phyloP scores from a whole-genome alignment of 2,888 invertebrate species.

The Synanthedon tipuliformis region DNA sequence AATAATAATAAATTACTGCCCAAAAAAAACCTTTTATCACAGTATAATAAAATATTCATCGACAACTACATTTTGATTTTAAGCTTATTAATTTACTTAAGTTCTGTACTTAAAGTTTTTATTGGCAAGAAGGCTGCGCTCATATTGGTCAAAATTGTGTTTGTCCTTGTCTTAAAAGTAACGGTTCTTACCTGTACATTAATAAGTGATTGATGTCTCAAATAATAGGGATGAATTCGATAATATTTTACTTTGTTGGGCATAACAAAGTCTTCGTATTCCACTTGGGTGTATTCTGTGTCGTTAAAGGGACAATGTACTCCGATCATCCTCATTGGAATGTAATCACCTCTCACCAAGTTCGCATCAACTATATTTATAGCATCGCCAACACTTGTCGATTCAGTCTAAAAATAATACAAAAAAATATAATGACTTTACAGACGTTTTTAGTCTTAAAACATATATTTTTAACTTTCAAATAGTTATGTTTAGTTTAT shows the following conservation, averaged over 20 bases:
- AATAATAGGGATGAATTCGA: constrained; percentile 59
- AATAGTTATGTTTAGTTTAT: too few species aligned
- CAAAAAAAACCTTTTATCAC: too few species aligned
- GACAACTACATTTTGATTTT: too few species aligned
- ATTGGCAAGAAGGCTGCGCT: too few species aligned
- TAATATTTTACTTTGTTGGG: constrained; percentile 63
- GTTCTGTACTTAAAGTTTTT: too few species aligned
- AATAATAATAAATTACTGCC: too few species aligned
- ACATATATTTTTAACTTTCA: too few species aligned
- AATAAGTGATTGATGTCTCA: constrained; percentile 36
- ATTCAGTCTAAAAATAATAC: constrained; percentile 30
- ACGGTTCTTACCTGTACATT: constrained; percentile 32
- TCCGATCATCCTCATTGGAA: constrained; percentile 50
- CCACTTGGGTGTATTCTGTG: constrained; percentile 38
- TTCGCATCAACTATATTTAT: constrained; percentile 35
- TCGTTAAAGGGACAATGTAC: constrained; percentile 46
- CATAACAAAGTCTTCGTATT: constrained; percentile 72
- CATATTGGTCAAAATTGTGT: too few species aligned
- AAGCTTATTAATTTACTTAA: too few species aligned
- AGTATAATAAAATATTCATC: too few species aligned
- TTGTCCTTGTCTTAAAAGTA: too few species aligned
- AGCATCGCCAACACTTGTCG: constrained; percentile 35
- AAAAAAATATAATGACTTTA: not conserved
- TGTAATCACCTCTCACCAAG: constrained; percentile 36
- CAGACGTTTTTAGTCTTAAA: too few species aligned